Evolutionary conservation across 1,140 invertebrate genomes (phyloP), one percentile per base, ranked within the genome.

Genomic region (Lordiphosa clarofinis): DNA sequence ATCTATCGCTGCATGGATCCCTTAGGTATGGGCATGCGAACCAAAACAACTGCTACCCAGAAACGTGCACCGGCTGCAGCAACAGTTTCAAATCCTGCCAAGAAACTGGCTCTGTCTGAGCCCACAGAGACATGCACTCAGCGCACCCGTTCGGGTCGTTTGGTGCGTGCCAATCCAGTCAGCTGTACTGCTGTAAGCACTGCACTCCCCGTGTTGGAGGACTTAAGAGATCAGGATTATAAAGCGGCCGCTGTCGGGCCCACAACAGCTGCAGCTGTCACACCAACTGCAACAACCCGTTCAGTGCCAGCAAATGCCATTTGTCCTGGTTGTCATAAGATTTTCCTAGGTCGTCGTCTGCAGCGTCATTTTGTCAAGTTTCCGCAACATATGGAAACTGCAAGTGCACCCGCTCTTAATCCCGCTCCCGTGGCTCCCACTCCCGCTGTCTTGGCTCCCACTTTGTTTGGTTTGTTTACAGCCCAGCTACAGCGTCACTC

Each of bases 271-370:
- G 9, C 5, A 47, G 10, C 5, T 21, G 4, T 21, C 24, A n/a
- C 7, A 8, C 10, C 39, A 4, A n/a, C 49, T 13, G n/a, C 43
- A 4, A 11, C 49, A 0, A 6, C 40, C 28, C 67, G 87, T 0
- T 11, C 67, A 33, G 66, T 88, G 11, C 86, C 87, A 9, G 67
- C 59, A 6, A 68, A 86, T 19, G 67, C 86, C 3, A 70, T 87
- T 48, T 88, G 87, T 36, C 84, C 76, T 1, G 76, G 74, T 4
- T 88, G 87, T 39, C 70, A 74, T 4, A 88, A 88, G 62, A 87
- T 88, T 28, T 88, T 87, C 39, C 37, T 88, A 44, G 87, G 87
- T 0, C 82, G 76, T 11, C 74, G 86, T 2, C 15, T 88, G 55
- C 70, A 87, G 58, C 68, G 78, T 0, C 87, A 88, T 60, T 88